Conservation (phyloP, 2,888 invertebrate species). For the Sinhomidia bicolor region DNA sequence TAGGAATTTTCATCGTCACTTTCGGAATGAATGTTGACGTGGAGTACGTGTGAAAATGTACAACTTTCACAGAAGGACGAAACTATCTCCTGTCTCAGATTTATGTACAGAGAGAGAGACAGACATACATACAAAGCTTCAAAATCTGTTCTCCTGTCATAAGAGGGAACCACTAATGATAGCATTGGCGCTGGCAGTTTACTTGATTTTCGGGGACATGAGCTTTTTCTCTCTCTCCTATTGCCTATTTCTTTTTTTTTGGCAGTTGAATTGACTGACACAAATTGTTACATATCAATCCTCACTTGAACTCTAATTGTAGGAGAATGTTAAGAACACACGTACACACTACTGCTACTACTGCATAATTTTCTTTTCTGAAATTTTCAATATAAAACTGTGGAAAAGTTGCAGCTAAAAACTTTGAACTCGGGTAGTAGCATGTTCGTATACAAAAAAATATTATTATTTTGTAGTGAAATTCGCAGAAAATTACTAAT, state of each 20-base stretch:
- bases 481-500: too few species aligned
- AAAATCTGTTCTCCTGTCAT: constrained; percentile 55
- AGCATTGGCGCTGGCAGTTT: constrained; percentile 75
- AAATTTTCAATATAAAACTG: too few species aligned
- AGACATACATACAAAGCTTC: background rate
- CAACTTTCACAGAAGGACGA: constrained; percentile 36
- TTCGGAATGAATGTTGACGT: constrained; percentile 79
- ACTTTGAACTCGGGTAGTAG: too few species aligned
- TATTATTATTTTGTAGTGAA: too few species aligned
- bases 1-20: constrained; percentile 70
- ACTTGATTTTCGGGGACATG: constrained; percentile 76
- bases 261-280: constrained; percentile 78
- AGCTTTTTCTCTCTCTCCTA: constrained; percentile 63
- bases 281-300: constrained; percentile 79
- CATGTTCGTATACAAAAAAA: too few species aligned
- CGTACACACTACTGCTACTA: background rate
- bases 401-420: too few species aligned
- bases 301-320: constrained; percentile 68
- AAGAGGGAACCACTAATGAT: constrained; percentile 79
- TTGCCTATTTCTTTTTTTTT: constrained; percentile 41
- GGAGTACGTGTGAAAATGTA: constrained; percentile 79
- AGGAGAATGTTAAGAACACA: constrained; percentile 34
- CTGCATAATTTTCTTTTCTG: background rate
- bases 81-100: background rate
- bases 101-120: too few species aligned